Evolutionary conservation across 2,888 invertebrate species (phyloP).

Genomic region (Latheticus oryzae): DNA sequence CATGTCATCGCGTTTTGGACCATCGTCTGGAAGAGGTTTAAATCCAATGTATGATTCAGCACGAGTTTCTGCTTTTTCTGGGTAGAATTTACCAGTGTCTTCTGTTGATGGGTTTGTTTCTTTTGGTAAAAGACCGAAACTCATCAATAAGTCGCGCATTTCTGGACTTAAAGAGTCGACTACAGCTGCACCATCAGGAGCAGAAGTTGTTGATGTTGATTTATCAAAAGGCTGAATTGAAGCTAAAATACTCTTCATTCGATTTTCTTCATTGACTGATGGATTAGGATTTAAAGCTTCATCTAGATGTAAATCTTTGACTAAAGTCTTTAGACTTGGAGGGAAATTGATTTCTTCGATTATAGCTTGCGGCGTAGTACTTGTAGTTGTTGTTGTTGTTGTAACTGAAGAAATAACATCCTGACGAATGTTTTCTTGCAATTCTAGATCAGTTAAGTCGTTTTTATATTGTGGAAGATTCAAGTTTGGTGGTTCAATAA

Average conservation of each 20-base stretch:
- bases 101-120: constrained; percentile 46
- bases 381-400: constrained; percentile 15
- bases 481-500: constrained; percentile 51
- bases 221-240: constrained; percentile 64
- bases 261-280: constrained; percentile 42
- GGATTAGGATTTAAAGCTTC: constrained; percentile 35
- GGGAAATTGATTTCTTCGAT: constrained; percentile 50
- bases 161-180: constrained; percentile 63
- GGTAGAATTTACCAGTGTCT: constrained; percentile 43
- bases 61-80: constrained; percentile 56
- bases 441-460: constrained; percentile 42
- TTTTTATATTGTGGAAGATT: constrained; percentile 40
- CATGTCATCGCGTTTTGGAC: constrained; percentile 60
- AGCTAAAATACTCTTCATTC: constrained; percentile 63
- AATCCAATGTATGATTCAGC: constrained; percentile 62
- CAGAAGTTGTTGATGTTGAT: constrained; percentile 50
- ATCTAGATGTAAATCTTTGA: constrained; percentile 55
- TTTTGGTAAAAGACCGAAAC: constrained; percentile 63
- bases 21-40: constrained; percentile 63
- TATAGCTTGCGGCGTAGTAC: constrained; percentile 42
- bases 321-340: constrained; percentile 51
- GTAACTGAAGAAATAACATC: constrained; percentile 34
- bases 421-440: constrained; percentile 44
- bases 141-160: constrained; percentile 65
- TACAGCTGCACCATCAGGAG: constrained; percentile 60